phyloP scores from a whole-genome alignment of 2,113 vertebrate species.

The Cyprinodon tularosa region DNA sequence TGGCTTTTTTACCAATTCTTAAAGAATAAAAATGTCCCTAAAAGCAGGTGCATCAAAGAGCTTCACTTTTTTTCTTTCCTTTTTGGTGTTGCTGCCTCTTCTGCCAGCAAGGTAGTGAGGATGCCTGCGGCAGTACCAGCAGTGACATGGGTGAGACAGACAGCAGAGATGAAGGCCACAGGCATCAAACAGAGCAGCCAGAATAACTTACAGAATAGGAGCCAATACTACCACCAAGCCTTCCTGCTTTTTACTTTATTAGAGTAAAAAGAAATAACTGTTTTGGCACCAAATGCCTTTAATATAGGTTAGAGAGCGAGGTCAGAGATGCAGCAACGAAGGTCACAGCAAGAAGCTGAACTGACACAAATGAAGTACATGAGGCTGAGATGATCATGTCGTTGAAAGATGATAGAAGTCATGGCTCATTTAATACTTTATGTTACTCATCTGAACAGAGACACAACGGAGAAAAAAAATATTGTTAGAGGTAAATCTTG shows the following conservation, averaged over 20 bases:
- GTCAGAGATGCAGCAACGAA: not conserved
- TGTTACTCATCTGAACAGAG: too few species aligned
- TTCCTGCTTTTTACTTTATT: not conserved
- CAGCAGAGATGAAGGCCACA: not conserved
- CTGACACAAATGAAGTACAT: too few species aligned
- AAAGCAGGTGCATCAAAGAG: not conserved
- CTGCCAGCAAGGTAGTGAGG: not conserved
- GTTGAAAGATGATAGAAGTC: too few species aligned
- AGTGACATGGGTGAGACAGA: not conserved
- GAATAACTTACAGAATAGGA: not conserved
- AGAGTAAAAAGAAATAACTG: not conserved
- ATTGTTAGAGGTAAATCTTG: too few species aligned
- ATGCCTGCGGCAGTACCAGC: not conserved
- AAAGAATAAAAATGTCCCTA: not conserved
- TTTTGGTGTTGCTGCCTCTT: not conserved
- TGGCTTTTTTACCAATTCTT: not conserved
- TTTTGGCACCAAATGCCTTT: not conserved
- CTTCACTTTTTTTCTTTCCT: not conserved
- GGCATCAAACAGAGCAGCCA: not conserved
- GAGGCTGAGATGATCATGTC: too few species aligned
- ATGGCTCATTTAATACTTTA: too few species aligned
- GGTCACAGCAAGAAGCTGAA: not conserved
- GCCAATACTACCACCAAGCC: not conserved
- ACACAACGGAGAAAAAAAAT: too few species aligned
- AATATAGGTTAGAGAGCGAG: not conserved